phyloP scores from a whole-genome alignment of 2,888 invertebrate species.

The Acanthosepion lycidas region DNA sequence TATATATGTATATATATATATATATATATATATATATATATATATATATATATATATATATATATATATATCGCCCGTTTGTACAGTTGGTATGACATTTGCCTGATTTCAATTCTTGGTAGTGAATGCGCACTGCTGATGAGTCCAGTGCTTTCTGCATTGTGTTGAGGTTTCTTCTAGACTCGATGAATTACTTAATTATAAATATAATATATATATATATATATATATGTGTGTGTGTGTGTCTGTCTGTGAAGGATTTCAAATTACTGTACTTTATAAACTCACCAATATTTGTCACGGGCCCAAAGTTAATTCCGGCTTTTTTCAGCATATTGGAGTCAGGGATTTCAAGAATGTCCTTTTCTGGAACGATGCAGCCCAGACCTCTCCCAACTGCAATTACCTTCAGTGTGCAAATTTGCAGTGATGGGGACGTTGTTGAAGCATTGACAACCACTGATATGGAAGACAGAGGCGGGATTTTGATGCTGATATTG shows the following conservation, averaged over 20 bases:
- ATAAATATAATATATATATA: too few relatives aligned
- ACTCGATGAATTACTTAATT: too few relatives aligned
- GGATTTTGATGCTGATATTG: slow-evolving; percentile 38
- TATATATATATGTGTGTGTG: neutral
- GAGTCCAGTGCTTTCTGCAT: too few relatives aligned
- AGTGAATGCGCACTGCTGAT: too few relatives aligned
- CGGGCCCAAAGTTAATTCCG: neutral
- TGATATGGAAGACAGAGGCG: neutral
- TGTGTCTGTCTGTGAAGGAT: neutral
- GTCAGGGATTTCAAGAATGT: neutral
- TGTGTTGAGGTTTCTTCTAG: too few relatives aligned
- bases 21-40: too few relatives aligned
- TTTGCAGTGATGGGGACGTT: neutral
- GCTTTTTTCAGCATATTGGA: neutral
- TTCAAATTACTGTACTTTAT: neutral
- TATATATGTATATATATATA: too few relatives aligned
- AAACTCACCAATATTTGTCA: slow-evolving; percentile 33
- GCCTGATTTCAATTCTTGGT: too few relatives aligned
- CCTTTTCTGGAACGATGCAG: neutral
- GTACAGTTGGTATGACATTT: too few relatives aligned
- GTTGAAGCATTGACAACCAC: neutral
- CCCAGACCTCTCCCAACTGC: neutral
- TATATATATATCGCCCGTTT: too few relatives aligned
- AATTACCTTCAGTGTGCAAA: neutral
- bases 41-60: too few relatives aligned